phyloP scores from a whole-genome alignment of 2,113 vertebrate genomes.

The Muntiacus reevesi region DNA sequence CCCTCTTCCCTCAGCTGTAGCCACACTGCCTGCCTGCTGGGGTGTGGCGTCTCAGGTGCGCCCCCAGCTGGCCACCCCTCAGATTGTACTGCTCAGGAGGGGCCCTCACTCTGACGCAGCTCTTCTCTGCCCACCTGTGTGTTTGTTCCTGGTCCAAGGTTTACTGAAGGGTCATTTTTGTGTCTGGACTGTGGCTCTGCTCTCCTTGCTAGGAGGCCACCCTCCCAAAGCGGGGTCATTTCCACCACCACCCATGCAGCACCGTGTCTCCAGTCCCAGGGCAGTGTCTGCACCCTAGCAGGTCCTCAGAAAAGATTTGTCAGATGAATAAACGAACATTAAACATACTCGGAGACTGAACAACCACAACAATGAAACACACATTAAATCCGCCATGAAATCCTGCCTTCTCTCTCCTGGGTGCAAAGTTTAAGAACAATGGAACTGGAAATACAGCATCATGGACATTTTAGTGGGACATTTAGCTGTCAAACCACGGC shows the following conservation, averaged over 20 bases:
- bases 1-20: not conserved
- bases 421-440: not conserved
- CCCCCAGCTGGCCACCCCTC: not conserved
- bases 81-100: not conserved
- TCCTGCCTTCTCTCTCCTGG: not conserved
- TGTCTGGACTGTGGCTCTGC: not conserved
- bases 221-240: fast-evolving
- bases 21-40: not conserved
- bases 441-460: not conserved
- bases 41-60: not conserved
- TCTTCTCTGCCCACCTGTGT: not conserved
- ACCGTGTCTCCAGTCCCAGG: not conserved
- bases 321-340: not conserved
- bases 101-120: not conserved
- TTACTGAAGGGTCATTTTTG: not conserved
- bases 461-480: not conserved
- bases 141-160: not conserved
- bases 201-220: not conserved
- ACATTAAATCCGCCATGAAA: not conserved
- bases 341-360: not conserved
- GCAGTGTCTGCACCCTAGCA: not conserved
- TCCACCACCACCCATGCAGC: fast-evolving
- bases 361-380: not conserved
- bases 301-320: not conserved
- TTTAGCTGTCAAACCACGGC: not conserved